These are phyloP conservation scores for Caligus rogercresseyi DNA, from an alignment of 1,140 invertebrate genomes.

Conservation along the genomic window DNA sequence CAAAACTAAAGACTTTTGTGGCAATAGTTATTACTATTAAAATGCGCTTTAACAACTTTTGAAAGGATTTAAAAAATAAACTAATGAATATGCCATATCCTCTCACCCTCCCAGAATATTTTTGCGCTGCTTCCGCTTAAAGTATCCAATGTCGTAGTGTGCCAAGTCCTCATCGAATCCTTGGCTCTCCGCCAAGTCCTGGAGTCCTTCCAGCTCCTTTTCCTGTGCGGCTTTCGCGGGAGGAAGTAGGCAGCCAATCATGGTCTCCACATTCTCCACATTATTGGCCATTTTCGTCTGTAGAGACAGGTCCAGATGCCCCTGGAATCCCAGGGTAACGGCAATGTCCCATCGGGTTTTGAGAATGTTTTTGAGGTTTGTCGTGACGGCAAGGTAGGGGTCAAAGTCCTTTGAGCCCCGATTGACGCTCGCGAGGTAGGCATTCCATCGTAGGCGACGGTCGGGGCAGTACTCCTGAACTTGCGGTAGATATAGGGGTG, in stretches of 20 bases:
- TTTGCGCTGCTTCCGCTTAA: conserved; percentile 44
- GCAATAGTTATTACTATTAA: too few relatives aligned
- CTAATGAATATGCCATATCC: not conserved
- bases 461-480: conserved; percentile 61
- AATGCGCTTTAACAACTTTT: too few relatives aligned
- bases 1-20: too few relatives aligned
- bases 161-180: conserved; percentile 50
- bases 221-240: conserved; percentile 48
- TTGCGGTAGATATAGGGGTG: conserved; percentile 46
- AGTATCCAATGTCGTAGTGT: conserved; percentile 71
- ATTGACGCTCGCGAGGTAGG: conserved; percentile 54
- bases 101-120: not conserved
- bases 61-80: too few relatives aligned
- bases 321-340: conserved; percentile 53
- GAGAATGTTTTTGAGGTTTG: conserved; percentile 56
- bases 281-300: conserved; percentile 79
- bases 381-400: conserved; percentile 46
- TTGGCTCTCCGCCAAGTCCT: conserved; percentile 50
- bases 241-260: conserved; percentile 44
- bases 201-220: conserved; percentile 49
- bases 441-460: conserved; percentile 51
- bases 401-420: conserved; percentile 46
- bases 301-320: conserved; percentile 69
- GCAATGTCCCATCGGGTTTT: conserved; percentile 45
- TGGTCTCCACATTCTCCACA: conserved; percentile 52